Evolutionary conservation across 2,797 vertebrate genomes (phyloP).

Genomic region (Synanceia verrucosa): DNA sequence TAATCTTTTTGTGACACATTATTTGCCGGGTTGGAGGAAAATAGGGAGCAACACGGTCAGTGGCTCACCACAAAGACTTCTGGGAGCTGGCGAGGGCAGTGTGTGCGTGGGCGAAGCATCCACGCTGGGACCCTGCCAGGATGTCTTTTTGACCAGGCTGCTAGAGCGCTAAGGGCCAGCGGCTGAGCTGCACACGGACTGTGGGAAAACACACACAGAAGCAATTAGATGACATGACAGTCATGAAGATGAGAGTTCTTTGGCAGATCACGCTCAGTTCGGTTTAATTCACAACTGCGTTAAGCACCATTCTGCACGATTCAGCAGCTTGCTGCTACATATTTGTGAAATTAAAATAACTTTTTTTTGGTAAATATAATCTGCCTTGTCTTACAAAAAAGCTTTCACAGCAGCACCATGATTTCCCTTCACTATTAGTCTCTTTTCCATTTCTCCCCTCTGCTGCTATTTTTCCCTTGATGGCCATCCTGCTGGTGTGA

Average conservation of each 20-base stretch:
- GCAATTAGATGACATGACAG: slow-evolving; percentile 83
- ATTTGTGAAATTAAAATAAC: slow-evolving; percentile 20
- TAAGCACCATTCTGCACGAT: slow-evolving; percentile 15
- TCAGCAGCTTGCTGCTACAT: slow-evolving; percentile 16
- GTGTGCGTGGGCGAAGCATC: slow-evolving; percentile 76
- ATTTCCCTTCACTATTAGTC: slow-evolving; percentile 16
- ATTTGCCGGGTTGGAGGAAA: slow-evolving; percentile 82
- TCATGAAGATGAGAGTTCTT: slow-evolving; percentile 78
- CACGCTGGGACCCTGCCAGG: slow-evolving; percentile 82
- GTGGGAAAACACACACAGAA: slow-evolving; percentile 77
- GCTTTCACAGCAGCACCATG: neutral
- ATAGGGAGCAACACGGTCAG: slow-evolving; percentile 83
- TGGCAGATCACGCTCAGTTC: slow-evolving; percentile 47
- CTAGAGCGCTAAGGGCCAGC: slow-evolving; percentile 75
- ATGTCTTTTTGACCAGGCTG: slow-evolving; percentile 80
- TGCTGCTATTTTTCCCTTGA: slow-evolving; percentile 45
- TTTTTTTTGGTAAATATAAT: slow-evolving; percentile 16
- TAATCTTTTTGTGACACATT: slow-evolving; percentile 79
- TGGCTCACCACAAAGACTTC: slow-evolving; percentile 82
- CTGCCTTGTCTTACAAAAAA: neutral
- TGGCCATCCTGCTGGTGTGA: slow-evolving; percentile 47
- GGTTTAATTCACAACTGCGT: slow-evolving; percentile 24
- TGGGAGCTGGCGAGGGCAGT: slow-evolving; percentile 74
- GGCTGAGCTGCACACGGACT: slow-evolving; percentile 74
- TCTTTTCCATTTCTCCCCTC: slow-evolving; percentile 47